Evolutionary conservation across 1,140 invertebrate species (phyloP).

Genomic region (Hypothenemus hampei): DNA sequence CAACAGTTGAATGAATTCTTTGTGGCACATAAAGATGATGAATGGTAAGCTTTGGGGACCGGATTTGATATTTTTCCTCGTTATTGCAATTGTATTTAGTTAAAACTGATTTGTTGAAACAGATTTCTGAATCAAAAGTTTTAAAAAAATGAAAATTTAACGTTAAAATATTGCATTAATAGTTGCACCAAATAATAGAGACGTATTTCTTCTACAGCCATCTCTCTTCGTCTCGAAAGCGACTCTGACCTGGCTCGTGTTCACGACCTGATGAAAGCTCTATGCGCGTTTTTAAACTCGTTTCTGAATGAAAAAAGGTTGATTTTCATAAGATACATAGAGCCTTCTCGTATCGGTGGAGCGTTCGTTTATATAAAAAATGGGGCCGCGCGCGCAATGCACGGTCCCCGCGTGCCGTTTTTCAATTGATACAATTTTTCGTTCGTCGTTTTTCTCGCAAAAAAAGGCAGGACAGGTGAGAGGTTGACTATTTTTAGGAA

Average conservation of each 20-base stretch:
- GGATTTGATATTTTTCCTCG: too few relatives aligned
- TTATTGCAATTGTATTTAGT: too few relatives aligned
- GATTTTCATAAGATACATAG: slow-evolving; percentile 21
- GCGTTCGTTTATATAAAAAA: slow-evolving; percentile 26
- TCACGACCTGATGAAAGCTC: slow-evolving; percentile 37
- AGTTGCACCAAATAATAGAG: slow-evolving; percentile 25
- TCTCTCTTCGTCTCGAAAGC: slow-evolving; percentile 31
- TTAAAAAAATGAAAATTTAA: not conserved
- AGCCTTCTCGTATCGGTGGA: slow-evolving; percentile 5
- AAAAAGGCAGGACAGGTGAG: slow-evolving; percentile 41
- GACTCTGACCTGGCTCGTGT: slow-evolving; percentile 24
- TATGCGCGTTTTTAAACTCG: slow-evolving; percentile 33
- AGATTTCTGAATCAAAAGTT: not conserved
- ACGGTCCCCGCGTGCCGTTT: slow-evolving; percentile 42
- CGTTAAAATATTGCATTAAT: not conserved
- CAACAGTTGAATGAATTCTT: slow-evolving; percentile 99
- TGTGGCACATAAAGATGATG: slow-evolving; percentile 97
- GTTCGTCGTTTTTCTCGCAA: too few relatives aligned
- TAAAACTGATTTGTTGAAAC: not conserved
- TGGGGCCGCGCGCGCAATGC: slow-evolving; percentile 44
- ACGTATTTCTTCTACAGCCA: slow-evolving; percentile 46
- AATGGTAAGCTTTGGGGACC: slow-evolving; percentile 75
- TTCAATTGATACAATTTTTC: too few relatives aligned
- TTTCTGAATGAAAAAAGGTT: slow-evolving; percentile 16
- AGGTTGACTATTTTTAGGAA: slow-evolving; percentile 7